Evolutionary conservation across 1,140 invertebrate genomes (phyloP).

Genomic region (Euura saliciscinereae): DNA sequence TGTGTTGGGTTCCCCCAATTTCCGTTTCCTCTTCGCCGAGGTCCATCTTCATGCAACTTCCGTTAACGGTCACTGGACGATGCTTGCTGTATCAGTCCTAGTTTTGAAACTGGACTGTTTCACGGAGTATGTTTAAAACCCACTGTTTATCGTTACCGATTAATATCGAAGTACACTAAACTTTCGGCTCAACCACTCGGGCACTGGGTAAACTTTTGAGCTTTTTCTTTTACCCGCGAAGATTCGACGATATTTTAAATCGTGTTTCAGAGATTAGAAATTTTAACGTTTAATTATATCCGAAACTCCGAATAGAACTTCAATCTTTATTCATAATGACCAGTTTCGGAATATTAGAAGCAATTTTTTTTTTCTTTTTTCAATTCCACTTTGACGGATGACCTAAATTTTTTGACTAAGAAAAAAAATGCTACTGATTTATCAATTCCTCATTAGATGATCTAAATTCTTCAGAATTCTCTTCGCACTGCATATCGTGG

Average conservation of each 20-base stretch:
- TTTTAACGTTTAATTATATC: neutral
- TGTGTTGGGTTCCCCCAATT: constrained; percentile 27
- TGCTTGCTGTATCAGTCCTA: neutral
- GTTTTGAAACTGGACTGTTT: neutral
- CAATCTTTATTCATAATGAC: too few relatives aligned
- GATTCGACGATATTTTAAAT: neutral
- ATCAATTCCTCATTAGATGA: too few relatives aligned
- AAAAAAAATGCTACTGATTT: too few relatives aligned
- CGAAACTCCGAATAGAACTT: too few relatives aligned
- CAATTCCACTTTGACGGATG: too few relatives aligned
- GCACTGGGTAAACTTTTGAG: neutral
- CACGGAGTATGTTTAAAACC: neutral
- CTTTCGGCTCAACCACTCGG: neutral
- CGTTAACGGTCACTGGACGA: constrained; percentile 10
- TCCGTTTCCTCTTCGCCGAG: constrained; percentile 40
- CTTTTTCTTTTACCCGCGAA: neutral
- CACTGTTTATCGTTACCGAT: neutral
- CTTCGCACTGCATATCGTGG: too few relatives aligned
- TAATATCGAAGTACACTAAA: neutral
- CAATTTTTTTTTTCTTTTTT: too few relatives aligned
- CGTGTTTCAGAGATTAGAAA: neutral
- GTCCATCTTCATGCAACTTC: constrained; percentile 38
- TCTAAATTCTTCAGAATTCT: too few relatives aligned
- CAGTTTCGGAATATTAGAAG: too few relatives aligned
- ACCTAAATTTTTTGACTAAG: too few relatives aligned